phyloP scores from a whole-genome alignment of 2,113 vertebrate species.

The Aegypius monachus region DNA sequence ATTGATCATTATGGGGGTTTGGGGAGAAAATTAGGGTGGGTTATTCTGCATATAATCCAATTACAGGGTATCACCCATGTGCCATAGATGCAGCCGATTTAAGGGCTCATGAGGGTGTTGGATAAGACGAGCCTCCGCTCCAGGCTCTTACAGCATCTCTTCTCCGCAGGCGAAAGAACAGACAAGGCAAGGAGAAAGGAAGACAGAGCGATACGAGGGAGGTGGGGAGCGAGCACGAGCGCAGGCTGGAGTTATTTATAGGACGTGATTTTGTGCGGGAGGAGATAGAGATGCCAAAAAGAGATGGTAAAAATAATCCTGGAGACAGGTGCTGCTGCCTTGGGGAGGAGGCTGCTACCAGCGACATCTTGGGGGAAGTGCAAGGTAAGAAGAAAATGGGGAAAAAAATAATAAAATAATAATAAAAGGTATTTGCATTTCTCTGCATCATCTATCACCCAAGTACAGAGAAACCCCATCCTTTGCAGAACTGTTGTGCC shows the following conservation, averaged over 20 bases:
- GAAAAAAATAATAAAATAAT: neutral
- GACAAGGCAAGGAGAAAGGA: neutral
- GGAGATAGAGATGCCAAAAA: constrained; percentile 44
- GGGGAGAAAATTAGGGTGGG: neutral
- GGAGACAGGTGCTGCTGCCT: constrained; percentile 42
- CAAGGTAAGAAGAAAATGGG: neutral
- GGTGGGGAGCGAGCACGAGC: neutral
- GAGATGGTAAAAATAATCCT: constrained; percentile 61
- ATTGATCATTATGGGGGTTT: fast-evolving
- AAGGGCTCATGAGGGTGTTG: fast-evolving
- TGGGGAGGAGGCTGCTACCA: constrained; percentile 15
- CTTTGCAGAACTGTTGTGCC: fast-evolving
- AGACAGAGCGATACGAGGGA: neutral
- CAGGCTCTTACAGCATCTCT: neutral
- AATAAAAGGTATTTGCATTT: neutral
- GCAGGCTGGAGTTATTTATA: constrained; percentile 59
- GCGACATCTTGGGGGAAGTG: neutral
- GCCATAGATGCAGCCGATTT: fast-evolving
- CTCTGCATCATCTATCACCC: neutral
- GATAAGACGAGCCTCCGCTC: neutral
- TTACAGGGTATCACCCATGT: fast-evolving
- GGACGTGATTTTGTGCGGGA: constrained; percentile 8
- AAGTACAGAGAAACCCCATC: fast-evolving
- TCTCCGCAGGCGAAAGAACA: neutral
- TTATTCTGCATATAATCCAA: neutral